Conservation (phyloP, 2,888 invertebrate genomes). For the Trimorus sp. region DNA sequence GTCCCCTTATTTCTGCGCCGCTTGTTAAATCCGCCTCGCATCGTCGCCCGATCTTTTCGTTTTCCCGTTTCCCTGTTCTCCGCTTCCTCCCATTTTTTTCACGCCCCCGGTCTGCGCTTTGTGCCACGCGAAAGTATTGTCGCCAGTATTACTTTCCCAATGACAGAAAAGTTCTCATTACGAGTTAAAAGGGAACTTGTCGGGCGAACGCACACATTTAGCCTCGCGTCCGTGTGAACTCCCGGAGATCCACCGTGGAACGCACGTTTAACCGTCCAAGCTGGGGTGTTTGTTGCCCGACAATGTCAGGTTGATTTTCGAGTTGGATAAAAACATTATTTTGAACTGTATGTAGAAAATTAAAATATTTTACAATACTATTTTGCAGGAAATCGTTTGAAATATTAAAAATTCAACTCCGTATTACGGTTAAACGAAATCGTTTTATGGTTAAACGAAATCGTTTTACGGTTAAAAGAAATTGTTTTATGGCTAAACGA, state of each 20-base stretch:
- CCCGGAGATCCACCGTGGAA: conserved; percentile 19
- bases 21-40: neutral
- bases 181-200: conserved; percentile 37
- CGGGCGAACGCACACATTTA: conserved; percentile 8
- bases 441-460: no score
- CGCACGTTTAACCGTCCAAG: conserved; percentile 11
- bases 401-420: no score
- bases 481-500: no score
- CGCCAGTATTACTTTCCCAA: conserved; percentile 43
- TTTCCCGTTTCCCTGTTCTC: neutral
- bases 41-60: neutral
- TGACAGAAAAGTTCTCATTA: conserved; percentile 36
- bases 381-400: no score
- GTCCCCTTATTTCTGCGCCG: neutral
- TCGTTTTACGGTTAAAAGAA: no score
- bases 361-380: no score
- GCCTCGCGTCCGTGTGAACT: neutral
- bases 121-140: conserved; percentile 24
- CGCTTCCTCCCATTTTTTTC: conserved; percentile 6
- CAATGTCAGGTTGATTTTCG: neutral
- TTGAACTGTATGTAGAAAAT: no score
- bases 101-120: conserved; percentile 9
- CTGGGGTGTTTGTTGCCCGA: conserved; percentile 19
- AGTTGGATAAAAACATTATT: no score
- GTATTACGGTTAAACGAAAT: no score